A percentile compares a stretch with the other conserved stretches of the same genome.
These are phyloP conservation scores for Trogon surrucura DNA, from an alignment of 2,113 vertebrate genomes.

Conservation along the genomic window DNA sequence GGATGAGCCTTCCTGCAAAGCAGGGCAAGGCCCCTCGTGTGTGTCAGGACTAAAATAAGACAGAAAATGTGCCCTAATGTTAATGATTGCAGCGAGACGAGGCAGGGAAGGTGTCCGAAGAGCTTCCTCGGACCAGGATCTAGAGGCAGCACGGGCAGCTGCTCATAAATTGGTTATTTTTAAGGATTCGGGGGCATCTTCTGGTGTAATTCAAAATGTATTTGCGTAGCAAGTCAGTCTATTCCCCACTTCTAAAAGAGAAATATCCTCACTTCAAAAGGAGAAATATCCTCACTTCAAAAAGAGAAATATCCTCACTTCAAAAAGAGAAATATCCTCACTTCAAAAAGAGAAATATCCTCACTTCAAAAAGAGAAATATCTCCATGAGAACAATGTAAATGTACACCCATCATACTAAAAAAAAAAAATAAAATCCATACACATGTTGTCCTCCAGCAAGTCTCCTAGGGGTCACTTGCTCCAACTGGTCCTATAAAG, in stretches of 20 bases:
- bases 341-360: too few relatives aligned
- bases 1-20: not conserved
- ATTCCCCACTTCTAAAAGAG: not conserved
- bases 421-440: constrained; percentile 24
- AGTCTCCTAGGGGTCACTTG: constrained; percentile 80
- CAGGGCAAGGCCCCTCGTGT: not conserved
- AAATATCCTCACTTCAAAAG: not conserved
- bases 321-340: not conserved
- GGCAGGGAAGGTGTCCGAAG: not conserved
- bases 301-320: not conserved
- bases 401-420: not conserved
- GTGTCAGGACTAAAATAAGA: not conserved
- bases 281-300: too few relatives aligned
- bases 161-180: not conserved
- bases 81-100: accelerated
- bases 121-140: not conserved
- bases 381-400: not conserved
- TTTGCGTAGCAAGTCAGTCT: not conserved
- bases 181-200: not conserved
- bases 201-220: not conserved
- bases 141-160: not conserved
- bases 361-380: not conserved
- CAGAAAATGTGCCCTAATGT: not conserved
- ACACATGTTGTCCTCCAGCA: constrained; percentile 78
- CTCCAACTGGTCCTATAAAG: constrained; percentile 77